Base-by-base conservation (phyloP, 2,113 vertebrate genomes). In the Choloepus hoffmanni region DNA sequence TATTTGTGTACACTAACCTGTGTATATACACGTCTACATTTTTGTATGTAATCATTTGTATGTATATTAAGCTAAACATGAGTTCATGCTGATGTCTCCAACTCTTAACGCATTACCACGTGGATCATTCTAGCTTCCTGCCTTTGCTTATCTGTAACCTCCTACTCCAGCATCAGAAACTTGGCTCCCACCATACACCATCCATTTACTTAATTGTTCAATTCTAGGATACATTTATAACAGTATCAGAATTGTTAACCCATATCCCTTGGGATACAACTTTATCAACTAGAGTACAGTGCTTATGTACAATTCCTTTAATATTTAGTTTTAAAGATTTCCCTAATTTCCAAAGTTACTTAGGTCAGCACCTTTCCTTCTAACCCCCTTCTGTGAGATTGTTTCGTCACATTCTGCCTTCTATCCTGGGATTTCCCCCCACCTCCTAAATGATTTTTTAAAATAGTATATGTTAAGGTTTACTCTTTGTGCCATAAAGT, bases 381-480 rank as follows among this genome's bases (percentile, higher is more conserved):
- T 68, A 9, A 7, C 48, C 30, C n/a, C 74, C 68, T 58, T 78
- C 79, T 85, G 43, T 67, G n/a, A 70, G 21, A 87, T 33, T 60
- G 50, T 81, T 92, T 87, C 81, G n/a, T 73, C 15, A 86, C 21
- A 68, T 65, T 95, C 45, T 96, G 16, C 16, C 88, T 43, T 90
- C 78, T 95, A 89, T 9, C 53, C 73, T 77, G 67, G 36, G 45
- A 58, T 77, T 74, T 48, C 36, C 23, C 53, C 50, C 26, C 68
- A 9, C 18, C 55, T 86, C 67, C 50, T 62, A 84, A 73, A 7
- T 43, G 5, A 74, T 15, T 68, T 74, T 58, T 58, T 94, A 10
- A 91, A 62, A 82, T 58, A 89, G 6, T 5, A 67, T 43, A 70
- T 11, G 33, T 70, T 78, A 70, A 50, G 11, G 14, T 77, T 89